phyloP scores from a whole-genome alignment of 2,113 vertebrate species.

The Sitta europaea region DNA sequence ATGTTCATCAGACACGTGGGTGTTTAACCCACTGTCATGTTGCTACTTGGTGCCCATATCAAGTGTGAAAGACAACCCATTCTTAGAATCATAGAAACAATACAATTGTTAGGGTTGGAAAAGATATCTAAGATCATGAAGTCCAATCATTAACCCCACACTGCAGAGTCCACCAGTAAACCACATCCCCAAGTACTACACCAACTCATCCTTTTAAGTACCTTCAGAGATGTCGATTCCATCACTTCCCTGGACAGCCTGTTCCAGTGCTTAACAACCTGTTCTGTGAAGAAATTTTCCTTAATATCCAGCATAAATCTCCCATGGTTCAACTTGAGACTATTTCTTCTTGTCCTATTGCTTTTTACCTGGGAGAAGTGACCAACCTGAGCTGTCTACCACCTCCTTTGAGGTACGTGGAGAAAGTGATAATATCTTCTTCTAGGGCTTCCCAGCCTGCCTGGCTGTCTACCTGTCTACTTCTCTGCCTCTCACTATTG shows the following conservation, averaged over 20 bases:
- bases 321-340: neutral
- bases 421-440: neutral
- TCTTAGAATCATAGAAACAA: neutral
- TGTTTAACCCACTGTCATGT: accelerated
- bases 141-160: neutral
- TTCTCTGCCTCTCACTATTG: neutral
- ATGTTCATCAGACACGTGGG: neutral
- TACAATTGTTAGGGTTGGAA: neutral
- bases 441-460: neutral
- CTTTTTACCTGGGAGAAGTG: neutral
- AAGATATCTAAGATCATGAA: neutral
- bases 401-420: neutral
- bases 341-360: neutral
- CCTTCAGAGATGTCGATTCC: neutral
- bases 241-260: neutral
- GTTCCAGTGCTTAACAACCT: neutral
- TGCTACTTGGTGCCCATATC: neutral
- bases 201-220: neutral
- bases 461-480: accelerated
- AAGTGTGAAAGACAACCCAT: neutral
- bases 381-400: neutral
- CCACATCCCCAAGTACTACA: neutral
- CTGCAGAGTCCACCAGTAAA: neutral
- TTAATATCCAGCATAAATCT: neutral
- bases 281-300: neutral